Conservation (phyloP, 2,113 vertebrate genomes). For the Albula glossodonta region DNA sequence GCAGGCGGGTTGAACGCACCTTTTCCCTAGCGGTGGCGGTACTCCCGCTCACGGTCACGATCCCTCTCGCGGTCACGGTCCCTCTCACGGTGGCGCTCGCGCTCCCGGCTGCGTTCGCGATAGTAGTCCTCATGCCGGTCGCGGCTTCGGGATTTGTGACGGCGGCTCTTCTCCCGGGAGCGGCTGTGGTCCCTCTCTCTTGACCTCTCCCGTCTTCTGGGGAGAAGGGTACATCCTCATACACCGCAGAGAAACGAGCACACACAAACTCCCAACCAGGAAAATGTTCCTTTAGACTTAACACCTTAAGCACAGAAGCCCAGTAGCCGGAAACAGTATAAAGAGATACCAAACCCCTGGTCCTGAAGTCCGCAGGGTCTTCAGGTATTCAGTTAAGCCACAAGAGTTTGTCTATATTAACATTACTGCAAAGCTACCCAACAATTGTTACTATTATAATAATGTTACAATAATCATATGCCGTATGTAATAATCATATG, state of each 20-base stretch:
- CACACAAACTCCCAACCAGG: neutral
- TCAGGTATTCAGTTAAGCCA: no score
- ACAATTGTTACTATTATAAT: no score
- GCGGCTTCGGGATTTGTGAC: conserved; percentile 96
- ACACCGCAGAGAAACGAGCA: neutral
- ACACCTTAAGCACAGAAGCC: no score
- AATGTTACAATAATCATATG: no score
- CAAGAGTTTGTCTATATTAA: no score
- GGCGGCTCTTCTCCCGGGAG: conserved; percentile 92
- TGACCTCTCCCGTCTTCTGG: conserved; percentile 93
- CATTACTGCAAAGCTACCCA: no score
- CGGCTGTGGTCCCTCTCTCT: conserved; percentile 98
- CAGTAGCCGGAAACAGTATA: no score
- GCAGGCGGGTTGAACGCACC: conserved; percentile 60
- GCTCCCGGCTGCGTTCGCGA: conserved; percentile 91
- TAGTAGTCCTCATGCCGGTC: conserved; percentile 98
- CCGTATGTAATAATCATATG: no score
- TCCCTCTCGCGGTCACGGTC: conserved; percentile 91
- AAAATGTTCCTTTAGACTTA: no score
- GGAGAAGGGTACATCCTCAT: conserved; percentile 53
- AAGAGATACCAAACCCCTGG: no score
- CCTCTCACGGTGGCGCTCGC: conserved; percentile 91
- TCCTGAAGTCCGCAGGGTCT: no score
- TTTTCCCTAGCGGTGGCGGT: conserved; percentile 90
- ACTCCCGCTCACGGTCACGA: conserved; percentile 90